A percentile compares a stretch with the other conserved stretches of the same genome.
phyloP scores from a whole-genome alignment of 2,797 vertebrate genomes.

The Tangara arthus region DNA sequence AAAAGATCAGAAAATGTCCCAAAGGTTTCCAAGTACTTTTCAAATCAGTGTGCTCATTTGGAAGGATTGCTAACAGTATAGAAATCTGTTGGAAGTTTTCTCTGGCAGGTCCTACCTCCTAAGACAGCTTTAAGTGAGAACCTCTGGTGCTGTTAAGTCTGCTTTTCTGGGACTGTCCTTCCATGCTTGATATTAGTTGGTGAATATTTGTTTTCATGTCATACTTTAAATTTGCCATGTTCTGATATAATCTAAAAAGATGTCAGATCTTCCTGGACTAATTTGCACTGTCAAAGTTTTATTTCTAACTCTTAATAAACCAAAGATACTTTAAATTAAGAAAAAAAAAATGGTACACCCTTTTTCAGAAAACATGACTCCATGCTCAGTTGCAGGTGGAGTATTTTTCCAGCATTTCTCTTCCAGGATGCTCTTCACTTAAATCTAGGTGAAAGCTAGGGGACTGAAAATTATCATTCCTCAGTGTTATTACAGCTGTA shows the following conservation, averaged over 20 bases:
- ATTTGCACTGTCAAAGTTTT: neutral
- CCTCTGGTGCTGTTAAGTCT: neutral
- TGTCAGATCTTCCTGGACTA: neutral
- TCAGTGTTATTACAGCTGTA: neutral
- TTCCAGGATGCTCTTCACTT: neutral
- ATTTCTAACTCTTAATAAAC: neutral
- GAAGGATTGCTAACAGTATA: neutral
- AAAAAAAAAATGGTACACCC: neutral
- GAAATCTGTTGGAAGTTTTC: neutral
- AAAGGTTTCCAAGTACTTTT: slow-evolving; percentile 22
- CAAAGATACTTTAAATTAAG: neutral
- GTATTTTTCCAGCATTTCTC: neutral
- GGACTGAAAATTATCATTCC: neutral
- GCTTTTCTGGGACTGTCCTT: neutral
- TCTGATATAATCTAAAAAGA: neutral
- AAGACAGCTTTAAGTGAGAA: neutral
- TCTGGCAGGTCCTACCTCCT: neutral
- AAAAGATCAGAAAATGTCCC: slow-evolving; percentile 39
- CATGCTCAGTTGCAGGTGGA: neutral
- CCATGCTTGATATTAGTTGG: neutral
- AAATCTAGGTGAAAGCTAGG: neutral
- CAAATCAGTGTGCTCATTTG: slow-evolving; percentile 17
- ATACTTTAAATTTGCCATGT: neutral
- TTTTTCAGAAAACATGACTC: neutral
- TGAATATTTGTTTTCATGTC: neutral